Evolutionary conservation across 2,797 vertebrate species (phyloP), one percentile per base, ranked within the genome.

Genomic region (Thunnus albacares): DNA sequence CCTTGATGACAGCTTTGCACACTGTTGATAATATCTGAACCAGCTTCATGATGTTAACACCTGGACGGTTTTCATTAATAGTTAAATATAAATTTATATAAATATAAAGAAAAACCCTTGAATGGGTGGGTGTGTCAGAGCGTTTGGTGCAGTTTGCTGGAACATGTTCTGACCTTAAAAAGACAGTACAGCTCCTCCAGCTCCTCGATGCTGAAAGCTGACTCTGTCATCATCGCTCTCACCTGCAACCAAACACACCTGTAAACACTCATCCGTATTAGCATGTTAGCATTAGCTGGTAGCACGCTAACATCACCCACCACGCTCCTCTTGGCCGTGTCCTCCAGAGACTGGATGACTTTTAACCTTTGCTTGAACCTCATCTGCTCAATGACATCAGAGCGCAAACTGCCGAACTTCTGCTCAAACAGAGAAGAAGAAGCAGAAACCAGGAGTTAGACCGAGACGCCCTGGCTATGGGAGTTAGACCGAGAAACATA

Each of bases 281-380:
- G 22, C 12, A 12, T n/a, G 26, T 69, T 20, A 65, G 20, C 20
- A 45, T 66, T 10, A 75, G 18, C 33, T 10, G 1, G 2, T 3
- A 47, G 22, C 3, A 43, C 1, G 17, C 1, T 11, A 26, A 33
- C 18, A 8, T 8, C 11, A 94, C 97, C 56, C 94, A 99, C 98
- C 97, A 99, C 97, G 0, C 98, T 99, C 88, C 98, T 96, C 92
- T 99, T 98, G 75, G 98, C 97, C 0, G 98, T 97, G 90, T 99
- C 98, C 90, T 99, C 98, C 91, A 99, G 92, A 0, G 97, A 97
- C 94, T 99, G 98, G 84, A 99, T 99, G 89, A 99, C 98, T 92
- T 98, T 99, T 93, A 99, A 94, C 86, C 98, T 96, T 92, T 98
- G 98, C 79, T 97, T 99, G 91, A 99, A 99, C 76, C 98, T 96